phyloP scores from a whole-genome alignment of 2,113 vertebrate species.

The Ceyx margarethae region DNA sequence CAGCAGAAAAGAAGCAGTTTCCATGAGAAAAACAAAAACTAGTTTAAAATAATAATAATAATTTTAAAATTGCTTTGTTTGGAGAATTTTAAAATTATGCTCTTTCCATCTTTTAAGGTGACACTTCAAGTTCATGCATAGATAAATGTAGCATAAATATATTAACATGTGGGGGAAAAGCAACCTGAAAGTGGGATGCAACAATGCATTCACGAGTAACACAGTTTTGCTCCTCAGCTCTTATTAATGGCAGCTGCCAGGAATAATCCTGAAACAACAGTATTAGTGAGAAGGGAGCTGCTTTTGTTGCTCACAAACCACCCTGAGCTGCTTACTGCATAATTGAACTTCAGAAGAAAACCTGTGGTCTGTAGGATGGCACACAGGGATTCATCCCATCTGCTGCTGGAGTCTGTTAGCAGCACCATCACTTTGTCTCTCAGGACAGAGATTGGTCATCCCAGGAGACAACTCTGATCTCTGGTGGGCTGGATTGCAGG shows the following conservation, averaged over 20 bases:
- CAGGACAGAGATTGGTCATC: neutral
- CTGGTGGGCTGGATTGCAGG: neutral
- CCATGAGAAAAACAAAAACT: conserved; percentile 28
- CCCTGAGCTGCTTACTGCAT: neutral
- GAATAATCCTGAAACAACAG: neutral
- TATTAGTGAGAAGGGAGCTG: neutral
- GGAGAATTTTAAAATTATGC: conserved; percentile 12
- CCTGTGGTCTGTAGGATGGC: neutral
- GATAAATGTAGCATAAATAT: neutral
- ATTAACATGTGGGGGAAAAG: neutral
- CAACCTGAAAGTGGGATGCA: neutral
- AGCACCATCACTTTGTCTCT: neutral
- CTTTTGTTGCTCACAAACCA: neutral
- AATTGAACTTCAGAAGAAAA: neutral
- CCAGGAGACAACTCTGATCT: neutral
- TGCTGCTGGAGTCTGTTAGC: neutral
- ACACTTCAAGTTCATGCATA: conserved; percentile 1
- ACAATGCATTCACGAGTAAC: neutral
- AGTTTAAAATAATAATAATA: neutral
- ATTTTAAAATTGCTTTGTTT: conserved; percentile 36
- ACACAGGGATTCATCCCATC: neutral
- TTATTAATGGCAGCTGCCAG: neutral
- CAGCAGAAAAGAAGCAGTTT: neutral
- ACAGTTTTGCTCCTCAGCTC: neutral
- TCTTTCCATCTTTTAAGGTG: conserved; percentile 5